phyloP scores from a whole-genome alignment of 64 coral and sea anemone genomes.

The Cladopsammia gracilis region DNA sequence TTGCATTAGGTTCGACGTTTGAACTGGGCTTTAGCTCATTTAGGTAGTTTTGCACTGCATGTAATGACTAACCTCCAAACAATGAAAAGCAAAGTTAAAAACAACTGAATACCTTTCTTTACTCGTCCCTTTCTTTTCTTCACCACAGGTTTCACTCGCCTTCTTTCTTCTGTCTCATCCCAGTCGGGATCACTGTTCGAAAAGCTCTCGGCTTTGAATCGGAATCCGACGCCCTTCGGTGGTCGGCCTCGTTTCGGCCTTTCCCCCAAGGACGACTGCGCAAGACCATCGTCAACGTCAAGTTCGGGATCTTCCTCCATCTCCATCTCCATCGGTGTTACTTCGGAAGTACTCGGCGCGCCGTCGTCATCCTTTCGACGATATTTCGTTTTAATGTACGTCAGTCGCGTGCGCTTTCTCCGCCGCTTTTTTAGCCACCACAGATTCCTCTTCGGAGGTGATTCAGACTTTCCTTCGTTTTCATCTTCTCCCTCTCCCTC shows the following conservation, averaged over 20 bases:
- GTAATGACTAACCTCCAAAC: no score
- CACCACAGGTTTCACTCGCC: slow-evolving; percentile 50
- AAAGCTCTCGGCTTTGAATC: slow-evolving; percentile 46
- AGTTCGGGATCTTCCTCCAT: slow-evolving; percentile 54
- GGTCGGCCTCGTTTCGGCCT: slow-evolving; percentile 86
- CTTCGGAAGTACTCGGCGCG: slow-evolving; percentile 48
- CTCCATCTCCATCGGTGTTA: slow-evolving; percentile 2
- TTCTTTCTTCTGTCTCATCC: slow-evolving; percentile 82
- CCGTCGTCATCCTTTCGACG: slow-evolving; percentile 87
- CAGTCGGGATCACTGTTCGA: slow-evolving; percentile 85
- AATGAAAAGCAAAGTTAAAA: neutral
- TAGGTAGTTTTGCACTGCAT: no score
- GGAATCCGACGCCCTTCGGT: slow-evolving; percentile 58
- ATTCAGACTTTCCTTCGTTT: slow-evolving; percentile 49
- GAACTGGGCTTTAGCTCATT: no score
- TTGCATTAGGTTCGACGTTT: no score
- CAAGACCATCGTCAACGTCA: slow-evolving; percentile 69
- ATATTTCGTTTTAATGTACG: slow-evolving; percentile 86
- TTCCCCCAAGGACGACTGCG: slow-evolving; percentile 37
- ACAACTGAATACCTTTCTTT: slow-evolving; percentile 49
- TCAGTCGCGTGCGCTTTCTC: slow-evolving; percentile 73
- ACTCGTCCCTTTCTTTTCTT: slow-evolving; percentile 76
- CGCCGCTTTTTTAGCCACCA: slow-evolving; percentile 96
- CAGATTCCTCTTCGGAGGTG: slow-evolving; percentile 79
- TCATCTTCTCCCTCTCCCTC: slow-evolving; percentile 2